Conservation (phyloP, 2,113 vertebrate species). For the Suncus etruscus region DNA sequence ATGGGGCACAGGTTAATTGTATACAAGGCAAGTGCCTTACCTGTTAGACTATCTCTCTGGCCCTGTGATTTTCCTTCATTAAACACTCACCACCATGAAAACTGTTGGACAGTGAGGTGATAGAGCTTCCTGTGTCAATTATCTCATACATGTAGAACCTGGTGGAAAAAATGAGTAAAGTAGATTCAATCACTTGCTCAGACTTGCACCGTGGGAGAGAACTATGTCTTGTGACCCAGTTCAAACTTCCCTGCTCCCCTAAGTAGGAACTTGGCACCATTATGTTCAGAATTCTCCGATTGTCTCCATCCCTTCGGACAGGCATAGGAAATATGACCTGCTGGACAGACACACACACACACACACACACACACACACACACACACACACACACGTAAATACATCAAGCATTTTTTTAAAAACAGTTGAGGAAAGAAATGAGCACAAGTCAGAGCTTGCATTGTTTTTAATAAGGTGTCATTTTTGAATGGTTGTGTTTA, state of each 20-base stretch:
- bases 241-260: not conserved
- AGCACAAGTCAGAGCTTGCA: constrained; percentile 11
- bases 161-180: not conserved
- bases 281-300: constrained; percentile 15
- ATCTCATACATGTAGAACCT: not conserved
- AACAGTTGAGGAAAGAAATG: constrained; percentile 42
- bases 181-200: not conserved
- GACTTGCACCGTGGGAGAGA: not conserved
- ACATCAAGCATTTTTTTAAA: constrained; percentile 28
- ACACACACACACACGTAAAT: too few species aligned
- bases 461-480: constrained; percentile 23
- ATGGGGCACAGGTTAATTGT: too few species aligned
- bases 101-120: not conserved
- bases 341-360: too few species aligned
- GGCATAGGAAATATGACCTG: not conserved
- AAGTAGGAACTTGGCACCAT: not conserved
- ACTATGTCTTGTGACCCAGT: not conserved
- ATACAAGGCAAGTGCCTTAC: too few species aligned
- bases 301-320: not conserved
- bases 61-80: too few species aligned
- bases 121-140: not conserved
- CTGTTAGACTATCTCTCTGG: too few species aligned
- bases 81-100: not conserved
- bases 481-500: not conserved
- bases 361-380: too few species aligned